Conservation (phyloP, 2,797 vertebrate genomes). For the Anabacerthia variegaticeps region DNA sequence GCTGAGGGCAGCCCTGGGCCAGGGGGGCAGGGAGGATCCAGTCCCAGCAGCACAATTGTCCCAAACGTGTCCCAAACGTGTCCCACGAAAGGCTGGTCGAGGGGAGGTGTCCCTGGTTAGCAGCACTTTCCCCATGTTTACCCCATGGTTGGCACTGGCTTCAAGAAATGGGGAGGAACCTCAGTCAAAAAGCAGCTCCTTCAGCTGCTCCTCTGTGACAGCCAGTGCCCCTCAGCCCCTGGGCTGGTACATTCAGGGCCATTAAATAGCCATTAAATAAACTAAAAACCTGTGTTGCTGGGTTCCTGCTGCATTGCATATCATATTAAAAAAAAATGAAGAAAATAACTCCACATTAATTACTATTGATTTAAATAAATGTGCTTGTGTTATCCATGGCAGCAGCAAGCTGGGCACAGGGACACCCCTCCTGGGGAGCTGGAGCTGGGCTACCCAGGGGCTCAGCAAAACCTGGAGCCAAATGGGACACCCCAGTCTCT, state of each 20-base stretch:
- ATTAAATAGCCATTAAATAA: neutral
- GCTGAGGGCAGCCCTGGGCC: neutral
- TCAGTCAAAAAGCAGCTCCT: neutral
- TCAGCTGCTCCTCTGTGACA: neutral
- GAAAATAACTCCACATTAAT: neutral
- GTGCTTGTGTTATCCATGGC: neutral
- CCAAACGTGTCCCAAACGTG: accelerated
- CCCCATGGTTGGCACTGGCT: accelerated
- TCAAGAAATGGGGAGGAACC: neutral
- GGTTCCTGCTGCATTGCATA: neutral
- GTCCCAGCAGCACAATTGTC: accelerated
- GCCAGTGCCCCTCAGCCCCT: accelerated
- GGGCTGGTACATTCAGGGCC: neutral
- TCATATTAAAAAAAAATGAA: neutral
- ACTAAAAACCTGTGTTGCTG: neutral
- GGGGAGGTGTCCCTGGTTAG: neutral
- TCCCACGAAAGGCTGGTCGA: accelerated
- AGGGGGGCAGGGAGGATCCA: accelerated
- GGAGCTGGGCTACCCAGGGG: neutral
- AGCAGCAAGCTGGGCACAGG: neutral
- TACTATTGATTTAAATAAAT: neutral
- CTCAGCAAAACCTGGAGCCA: neutral
- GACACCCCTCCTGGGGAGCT: neutral
- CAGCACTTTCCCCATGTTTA: neutral
- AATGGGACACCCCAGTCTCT: neutral